Evolutionary conservation across 2,888 invertebrate species (phyloP).

Genomic region (Leptopilina drosophilae): DNA sequence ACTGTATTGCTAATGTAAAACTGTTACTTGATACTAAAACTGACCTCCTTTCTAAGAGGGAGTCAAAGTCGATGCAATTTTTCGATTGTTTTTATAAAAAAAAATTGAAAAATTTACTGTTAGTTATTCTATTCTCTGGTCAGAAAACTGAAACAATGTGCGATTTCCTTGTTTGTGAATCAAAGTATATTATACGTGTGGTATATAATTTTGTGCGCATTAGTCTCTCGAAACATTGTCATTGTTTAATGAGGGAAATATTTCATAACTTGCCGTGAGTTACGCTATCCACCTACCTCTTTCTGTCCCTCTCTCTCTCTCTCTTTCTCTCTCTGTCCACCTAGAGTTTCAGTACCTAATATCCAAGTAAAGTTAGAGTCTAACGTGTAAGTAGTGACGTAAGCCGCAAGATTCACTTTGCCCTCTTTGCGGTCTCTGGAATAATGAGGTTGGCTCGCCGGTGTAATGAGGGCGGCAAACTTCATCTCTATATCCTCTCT

Average conservation of each 20-base stretch:
- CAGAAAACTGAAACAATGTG: slow-evolving; percentile 52
- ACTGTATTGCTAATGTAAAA: no score
- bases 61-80: no score
- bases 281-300: slow-evolving; percentile 46
- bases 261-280: slow-evolving; percentile 58
- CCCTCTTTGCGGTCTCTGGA: slow-evolving; percentile 71
- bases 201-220: slow-evolving; percentile 52
- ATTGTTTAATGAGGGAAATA: slow-evolving; percentile 60
- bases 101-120: no score
- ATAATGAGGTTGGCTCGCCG: slow-evolving; percentile 72
- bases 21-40: no score
- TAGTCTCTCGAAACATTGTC: slow-evolving; percentile 56
- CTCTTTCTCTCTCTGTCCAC: slow-evolving; percentile 60
- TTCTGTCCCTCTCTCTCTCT: slow-evolving; percentile 32
- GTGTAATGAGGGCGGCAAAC: slow-evolving; percentile 71
- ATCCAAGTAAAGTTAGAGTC: slow-evolving; percentile 42
- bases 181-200: slow-evolving; percentile 48
- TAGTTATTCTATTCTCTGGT: neutral
- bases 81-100: no score
- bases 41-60: no score
- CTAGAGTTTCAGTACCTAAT: slow-evolving; percentile 53
- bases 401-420: slow-evolving; percentile 59
- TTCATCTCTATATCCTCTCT: slow-evolving; percentile 56
- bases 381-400: slow-evolving; percentile 41
- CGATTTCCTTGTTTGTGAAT: slow-evolving; percentile 64